phyloP scores from a whole-genome alignment of 2,113 vertebrate genomes.

The Rhabdornis inornatus region DNA sequence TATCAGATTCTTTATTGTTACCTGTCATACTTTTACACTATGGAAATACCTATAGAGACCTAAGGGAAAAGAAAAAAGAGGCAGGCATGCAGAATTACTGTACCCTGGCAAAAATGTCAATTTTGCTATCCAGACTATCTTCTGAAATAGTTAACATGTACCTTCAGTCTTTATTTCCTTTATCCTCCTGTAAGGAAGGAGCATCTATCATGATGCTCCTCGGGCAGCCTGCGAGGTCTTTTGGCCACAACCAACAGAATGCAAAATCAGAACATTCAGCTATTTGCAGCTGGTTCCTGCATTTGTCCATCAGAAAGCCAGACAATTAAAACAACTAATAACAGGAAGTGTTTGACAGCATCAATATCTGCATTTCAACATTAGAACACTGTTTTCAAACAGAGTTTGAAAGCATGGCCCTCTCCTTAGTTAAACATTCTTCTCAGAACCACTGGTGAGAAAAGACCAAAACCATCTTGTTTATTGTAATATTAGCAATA shows the following conservation, averaged over 20 bases:
- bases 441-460: not conserved
- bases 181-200: not conserved
- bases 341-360: not conserved
- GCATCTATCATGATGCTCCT: not conserved
- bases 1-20: not conserved
- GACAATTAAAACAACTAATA: not conserved
- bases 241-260: not conserved
- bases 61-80: not conserved
- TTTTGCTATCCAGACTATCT: not conserved
- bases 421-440: not conserved
- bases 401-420: not conserved
- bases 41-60: not conserved
- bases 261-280: not conserved
- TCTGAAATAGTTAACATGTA: not conserved
- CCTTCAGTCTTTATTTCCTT: not conserved
- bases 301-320: not conserved
- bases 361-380: not conserved
- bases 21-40: not conserved
- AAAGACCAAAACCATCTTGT: not conserved
- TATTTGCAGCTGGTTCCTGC: not conserved
- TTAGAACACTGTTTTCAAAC: not conserved
- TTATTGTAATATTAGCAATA: not conserved
- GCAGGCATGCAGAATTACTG: not conserved
- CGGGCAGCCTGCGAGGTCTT: not conserved
- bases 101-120: not conserved